Evolutionary conservation across 53 echinoderm and acorn worm genomes (phyloP).

Genomic region (Patiria pectinifera): DNA sequence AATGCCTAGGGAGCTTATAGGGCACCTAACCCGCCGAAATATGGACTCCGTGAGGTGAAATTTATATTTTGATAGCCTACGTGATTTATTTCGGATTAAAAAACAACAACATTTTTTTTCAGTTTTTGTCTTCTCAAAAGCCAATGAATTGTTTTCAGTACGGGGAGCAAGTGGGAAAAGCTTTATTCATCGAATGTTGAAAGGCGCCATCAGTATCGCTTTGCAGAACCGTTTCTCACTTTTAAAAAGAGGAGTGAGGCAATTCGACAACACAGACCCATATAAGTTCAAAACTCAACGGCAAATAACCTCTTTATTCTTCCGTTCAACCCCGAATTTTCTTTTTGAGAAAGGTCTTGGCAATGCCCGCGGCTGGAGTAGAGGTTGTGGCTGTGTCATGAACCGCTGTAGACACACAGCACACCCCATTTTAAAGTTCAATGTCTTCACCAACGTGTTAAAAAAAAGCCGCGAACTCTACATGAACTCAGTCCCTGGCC

Average conservation of each 20-base stretch:
- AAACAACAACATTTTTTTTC: too few relatives aligned
- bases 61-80: too few relatives aligned
- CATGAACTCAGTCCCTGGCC: not conserved
- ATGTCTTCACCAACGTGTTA: slow-evolving; percentile 21
- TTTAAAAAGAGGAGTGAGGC: not conserved
- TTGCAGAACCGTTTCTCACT: too few relatives aligned
- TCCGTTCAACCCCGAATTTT: not conserved
- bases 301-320: not conserved
- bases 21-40: too few relatives aligned
- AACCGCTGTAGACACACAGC: not conserved
- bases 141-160: too few relatives aligned
- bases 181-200: too few relatives aligned
- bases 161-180: too few relatives aligned
- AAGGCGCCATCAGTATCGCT: too few relatives aligned
- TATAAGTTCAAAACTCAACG: not conserved
- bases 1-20: too few relatives aligned
- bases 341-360: not conserved
- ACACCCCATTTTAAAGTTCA: slow-evolving; percentile 41
- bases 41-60: too few relatives aligned
- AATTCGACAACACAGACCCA: not conserved
- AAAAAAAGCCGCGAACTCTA: slow-evolving; percentile 36
- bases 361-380: not conserved
- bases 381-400: slow-evolving; percentile 23
- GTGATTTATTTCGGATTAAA: too few relatives aligned
- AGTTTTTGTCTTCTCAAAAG: too few relatives aligned